A percentile compares a stretch with the other conserved stretches of the same genome.
Evolutionary conservation across 2,888 invertebrate genomes (phyloP).

Genomic region (Criorhina ranunculi): DNA sequence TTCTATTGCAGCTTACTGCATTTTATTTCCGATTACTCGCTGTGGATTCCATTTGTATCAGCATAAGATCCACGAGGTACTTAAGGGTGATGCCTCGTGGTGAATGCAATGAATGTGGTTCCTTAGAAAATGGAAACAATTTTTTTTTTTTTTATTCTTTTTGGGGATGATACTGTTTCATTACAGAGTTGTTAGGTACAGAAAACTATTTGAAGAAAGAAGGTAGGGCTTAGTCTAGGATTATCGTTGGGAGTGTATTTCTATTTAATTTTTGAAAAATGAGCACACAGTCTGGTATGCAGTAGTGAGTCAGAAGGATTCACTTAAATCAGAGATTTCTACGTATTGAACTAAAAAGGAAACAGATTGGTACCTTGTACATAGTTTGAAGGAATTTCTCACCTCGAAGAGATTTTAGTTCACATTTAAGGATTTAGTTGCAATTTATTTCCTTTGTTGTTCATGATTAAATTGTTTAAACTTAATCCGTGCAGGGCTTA

Average conservation of each 20-base stretch:
- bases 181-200: constrained; percentile 29
- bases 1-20: constrained; percentile 55
- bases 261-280: constrained; percentile 8
- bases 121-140: constrained; percentile 1
- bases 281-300: too few relatives aligned
- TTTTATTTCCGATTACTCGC: constrained; percentile 67
- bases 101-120: constrained; percentile 23
- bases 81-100: constrained; percentile 1
- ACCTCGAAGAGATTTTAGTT: too few relatives aligned
- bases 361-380: too few relatives aligned
- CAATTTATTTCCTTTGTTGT: too few relatives aligned
- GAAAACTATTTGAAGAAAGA: constrained; percentile 8
- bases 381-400: too few relatives aligned
- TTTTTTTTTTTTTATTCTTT: too few relatives aligned
- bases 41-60: constrained; percentile 26
- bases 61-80: constrained; percentile 7
- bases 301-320: neutral
- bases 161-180: constrained; percentile 2
- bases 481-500: too few relatives aligned
- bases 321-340: too few relatives aligned
- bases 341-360: too few relatives aligned
- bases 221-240: constrained; percentile 4
- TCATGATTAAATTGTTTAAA: too few relatives aligned
- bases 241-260: neutral
- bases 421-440: too few relatives aligned